phyloP scores from a whole-genome alignment of 64 coral and sea anemone species.

The Trachythela sp. region DNA sequence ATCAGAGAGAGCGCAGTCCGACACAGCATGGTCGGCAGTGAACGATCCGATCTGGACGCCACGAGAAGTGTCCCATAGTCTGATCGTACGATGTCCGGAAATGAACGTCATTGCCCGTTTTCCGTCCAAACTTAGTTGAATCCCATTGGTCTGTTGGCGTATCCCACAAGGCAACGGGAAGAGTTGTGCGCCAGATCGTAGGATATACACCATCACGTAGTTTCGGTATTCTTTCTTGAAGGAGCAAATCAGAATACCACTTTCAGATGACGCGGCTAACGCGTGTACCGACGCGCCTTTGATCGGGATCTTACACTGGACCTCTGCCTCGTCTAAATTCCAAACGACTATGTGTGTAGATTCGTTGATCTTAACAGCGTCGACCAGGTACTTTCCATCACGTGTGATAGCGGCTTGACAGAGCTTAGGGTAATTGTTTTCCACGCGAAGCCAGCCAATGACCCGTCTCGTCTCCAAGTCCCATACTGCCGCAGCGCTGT shows the following conservation, averaged over 20 bases:
- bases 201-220: constrained; percentile 9
- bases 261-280: not conserved
- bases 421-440: constrained; percentile 64
- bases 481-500: constrained; percentile 73
- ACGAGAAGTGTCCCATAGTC: constrained; percentile 72
- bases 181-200: constrained; percentile 57
- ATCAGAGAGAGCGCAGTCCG: constrained; percentile 85
- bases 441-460: constrained; percentile 60
- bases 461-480: constrained; percentile 60
- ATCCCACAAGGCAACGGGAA: constrained; percentile 58
- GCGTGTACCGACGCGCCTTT: constrained; percentile 52
- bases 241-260: not conserved
- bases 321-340: not conserved
- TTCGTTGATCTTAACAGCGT: constrained; percentile 55
- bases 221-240: constrained; percentile 14
- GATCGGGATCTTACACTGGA: not conserved
- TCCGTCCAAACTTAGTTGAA: constrained; percentile 74
- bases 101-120: constrained; percentile 66
- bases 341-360: not conserved
- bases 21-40: constrained; percentile 84
- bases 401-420: constrained; percentile 77
- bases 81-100: constrained; percentile 69
- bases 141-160: constrained; percentile 71
- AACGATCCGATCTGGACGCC: constrained; percentile 79
- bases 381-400: constrained; percentile 82